Conservation (phyloP, 2,797 vertebrate species). For the Kryptopterus vitreolus region DNA sequence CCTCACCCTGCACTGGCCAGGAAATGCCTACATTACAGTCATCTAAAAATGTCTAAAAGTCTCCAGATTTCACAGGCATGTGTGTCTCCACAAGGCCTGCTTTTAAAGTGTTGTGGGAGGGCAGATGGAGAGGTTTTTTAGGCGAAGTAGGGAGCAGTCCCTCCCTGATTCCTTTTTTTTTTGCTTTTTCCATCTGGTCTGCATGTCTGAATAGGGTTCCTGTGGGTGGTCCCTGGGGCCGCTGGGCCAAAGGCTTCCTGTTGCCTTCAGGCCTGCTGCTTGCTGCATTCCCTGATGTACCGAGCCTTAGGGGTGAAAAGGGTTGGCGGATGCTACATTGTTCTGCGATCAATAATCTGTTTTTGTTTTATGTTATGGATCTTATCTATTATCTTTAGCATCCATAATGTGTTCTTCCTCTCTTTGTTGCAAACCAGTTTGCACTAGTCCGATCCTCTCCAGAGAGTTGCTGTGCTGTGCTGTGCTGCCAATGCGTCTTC, state of each 20-base stretch:
- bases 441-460: constrained; percentile 7
- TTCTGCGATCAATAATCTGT: constrained; percentile 6
- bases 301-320: constrained; percentile 24
- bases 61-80: constrained; percentile 50
- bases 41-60: constrained; percentile 51
- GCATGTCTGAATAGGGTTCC: constrained; percentile 53
- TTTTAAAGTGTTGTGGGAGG: constrained; percentile 58
- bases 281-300: constrained; percentile 36
- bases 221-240: constrained; percentile 69
- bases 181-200: constrained; percentile 63
- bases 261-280: constrained; percentile 51
- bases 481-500: constrained; percentile 16
- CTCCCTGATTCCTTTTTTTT: constrained; percentile 40
- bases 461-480: constrained; percentile 43
- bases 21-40: constrained; percentile 52
- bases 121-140: constrained; percentile 49
- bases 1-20: constrained; percentile 56
- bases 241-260: constrained; percentile 47
- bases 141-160: constrained; percentile 16
- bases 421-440: not conserved
- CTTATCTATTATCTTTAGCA: not conserved
- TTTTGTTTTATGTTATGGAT: not conserved
- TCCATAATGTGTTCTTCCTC: not conserved
- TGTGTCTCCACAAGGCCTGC: constrained; percentile 55
- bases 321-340: not conserved